These are phyloP conservation scores for Actinernus sp. DNA, from an alignment of 92 coral and sea anemone species.

Conservation along the genomic window DNA sequence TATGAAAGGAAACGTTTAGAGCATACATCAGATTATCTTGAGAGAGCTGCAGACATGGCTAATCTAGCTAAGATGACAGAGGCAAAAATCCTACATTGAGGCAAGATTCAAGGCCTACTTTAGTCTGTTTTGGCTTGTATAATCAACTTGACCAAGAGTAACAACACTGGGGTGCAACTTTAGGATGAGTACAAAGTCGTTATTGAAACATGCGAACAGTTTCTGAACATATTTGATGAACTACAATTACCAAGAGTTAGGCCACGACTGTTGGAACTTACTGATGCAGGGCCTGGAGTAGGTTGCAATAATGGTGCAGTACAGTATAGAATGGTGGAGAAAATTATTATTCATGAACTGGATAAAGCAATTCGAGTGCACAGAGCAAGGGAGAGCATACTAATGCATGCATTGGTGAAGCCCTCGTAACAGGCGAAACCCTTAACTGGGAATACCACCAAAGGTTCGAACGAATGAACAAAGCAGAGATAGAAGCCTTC, in stretches of 20 bases:
- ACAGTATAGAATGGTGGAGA: slow-evolving; percentile 49
- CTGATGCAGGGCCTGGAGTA: slow-evolving; percentile 80
- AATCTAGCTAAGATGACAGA: slow-evolving; percentile 39
- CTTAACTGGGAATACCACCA: slow-evolving; percentile 64
- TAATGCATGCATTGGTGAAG: slow-evolving; percentile 73
- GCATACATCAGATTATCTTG: slow-evolving; percentile 44
- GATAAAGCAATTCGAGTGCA: slow-evolving; percentile 55
- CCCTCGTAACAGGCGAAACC: slow-evolving; percentile 72
- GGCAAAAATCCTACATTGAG: slow-evolving; percentile 19
- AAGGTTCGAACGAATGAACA: slow-evolving; percentile 37
- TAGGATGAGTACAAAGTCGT: slow-evolving; percentile 39
- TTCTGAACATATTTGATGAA: slow-evolving; percentile 22
- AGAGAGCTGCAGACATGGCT: slow-evolving; percentile 32
- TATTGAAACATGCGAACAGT: slow-evolving; percentile 14
- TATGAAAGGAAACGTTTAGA: slow-evolving; percentile 40
- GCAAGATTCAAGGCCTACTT: slow-evolving; percentile 19
- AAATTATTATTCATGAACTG: slow-evolving; percentile 15
- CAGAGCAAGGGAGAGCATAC: slow-evolving; percentile 71
- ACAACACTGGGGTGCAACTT: slow-evolving; percentile 26
- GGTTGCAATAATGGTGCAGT: slow-evolving; percentile 57
- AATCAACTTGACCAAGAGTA: slow-evolving; percentile 29
- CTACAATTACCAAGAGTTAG: slow-evolving; percentile 22
- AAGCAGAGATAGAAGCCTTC: slow-evolving; percentile 55
- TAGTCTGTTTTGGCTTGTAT: slow-evolving; percentile 25
- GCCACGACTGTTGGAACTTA: slow-evolving; percentile 60